A percentile compares a stretch with the other conserved stretches of the same genome.
phyloP scores from a whole-genome alignment of 2,797 vertebrate genomes.

The Lepus oiostolus region DNA sequence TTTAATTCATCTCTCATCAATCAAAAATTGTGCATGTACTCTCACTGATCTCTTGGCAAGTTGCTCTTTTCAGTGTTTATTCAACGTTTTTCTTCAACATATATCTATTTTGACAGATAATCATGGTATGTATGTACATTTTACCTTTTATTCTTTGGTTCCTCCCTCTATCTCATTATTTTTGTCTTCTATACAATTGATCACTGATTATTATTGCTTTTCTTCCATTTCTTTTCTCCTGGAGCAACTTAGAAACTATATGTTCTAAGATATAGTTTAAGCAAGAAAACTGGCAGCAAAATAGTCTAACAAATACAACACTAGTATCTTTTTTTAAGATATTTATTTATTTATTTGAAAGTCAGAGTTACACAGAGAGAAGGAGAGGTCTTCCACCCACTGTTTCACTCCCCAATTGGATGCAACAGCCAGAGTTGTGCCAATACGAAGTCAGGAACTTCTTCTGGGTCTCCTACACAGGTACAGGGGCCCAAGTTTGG shows the following conservation, averaged over 20 bases:
- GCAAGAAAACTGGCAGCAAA: background rate
- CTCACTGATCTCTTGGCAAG: background rate
- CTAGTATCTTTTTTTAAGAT: background rate
- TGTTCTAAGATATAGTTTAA: background rate
- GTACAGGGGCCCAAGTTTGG: too few relatives aligned
- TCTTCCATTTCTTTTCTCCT: background rate
- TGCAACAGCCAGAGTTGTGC: too few relatives aligned
- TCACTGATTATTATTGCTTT: background rate
- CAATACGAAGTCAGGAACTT: too few relatives aligned
- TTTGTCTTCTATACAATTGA: background rate
- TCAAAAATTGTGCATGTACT: background rate
- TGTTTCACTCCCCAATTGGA: too few relatives aligned
- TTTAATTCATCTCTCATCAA: background rate
- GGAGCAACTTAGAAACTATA: background rate
- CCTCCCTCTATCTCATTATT: background rate
- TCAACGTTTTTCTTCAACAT: background rate
- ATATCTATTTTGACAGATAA: background rate
- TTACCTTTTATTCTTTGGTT: background rate
- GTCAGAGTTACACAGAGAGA: too few relatives aligned
- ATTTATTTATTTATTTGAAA: too few relatives aligned
- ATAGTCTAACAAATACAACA: background rate
- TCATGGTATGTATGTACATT: background rate
- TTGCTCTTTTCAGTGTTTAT: background rate
- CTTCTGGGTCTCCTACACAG: too few relatives aligned
- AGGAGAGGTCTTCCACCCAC: too few relatives aligned